Conservation (phyloP, 2,888 invertebrate species). For the Ochropacha duplaris region DNA sequence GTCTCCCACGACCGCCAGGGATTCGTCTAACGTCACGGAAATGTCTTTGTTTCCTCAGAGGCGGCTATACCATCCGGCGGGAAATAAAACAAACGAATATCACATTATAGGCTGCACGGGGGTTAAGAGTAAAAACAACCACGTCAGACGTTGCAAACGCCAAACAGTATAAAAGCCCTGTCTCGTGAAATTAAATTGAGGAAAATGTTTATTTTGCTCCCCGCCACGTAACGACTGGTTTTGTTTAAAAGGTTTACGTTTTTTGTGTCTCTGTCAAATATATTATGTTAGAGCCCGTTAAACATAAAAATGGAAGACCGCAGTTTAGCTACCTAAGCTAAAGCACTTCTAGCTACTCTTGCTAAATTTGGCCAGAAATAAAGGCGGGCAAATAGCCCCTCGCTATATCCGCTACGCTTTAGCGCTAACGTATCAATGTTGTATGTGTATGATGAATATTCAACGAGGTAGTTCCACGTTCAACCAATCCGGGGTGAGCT, state of each 20-base stretch:
- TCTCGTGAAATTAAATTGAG: constrained; percentile 59
- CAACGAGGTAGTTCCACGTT: constrained; percentile 34
- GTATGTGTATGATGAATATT: constrained; percentile 54
- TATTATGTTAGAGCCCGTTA: background rate
- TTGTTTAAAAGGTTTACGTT: constrained; percentile 37
- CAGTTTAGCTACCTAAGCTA: background rate
- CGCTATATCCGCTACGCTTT: constrained; percentile 35
- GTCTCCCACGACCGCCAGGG: constrained; percentile 18
- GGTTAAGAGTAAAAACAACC: constrained; percentile 54
- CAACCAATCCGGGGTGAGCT: constrained; percentile 47
- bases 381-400: too few species aligned
- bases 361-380: too few species aligned
- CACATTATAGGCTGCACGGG: constrained; percentile 48
- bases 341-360: too few species aligned
- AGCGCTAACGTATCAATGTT: constrained; percentile 56
- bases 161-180: constrained; percentile 48
- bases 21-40: constrained; percentile 59
- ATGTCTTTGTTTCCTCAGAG: constrained; percentile 75
- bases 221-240: constrained; percentile 44
- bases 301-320: too few species aligned
- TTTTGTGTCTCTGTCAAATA: constrained; percentile 7
- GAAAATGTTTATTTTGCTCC: constrained; percentile 39
- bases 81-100: constrained; percentile 75
- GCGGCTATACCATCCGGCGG: constrained; percentile 55
- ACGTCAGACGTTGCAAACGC: constrained; percentile 43